These are phyloP conservation scores for Amphiduros pacificus DNA, from an alignment of 2,888 invertebrate genomes.

Conservation along the genomic window DNA sequence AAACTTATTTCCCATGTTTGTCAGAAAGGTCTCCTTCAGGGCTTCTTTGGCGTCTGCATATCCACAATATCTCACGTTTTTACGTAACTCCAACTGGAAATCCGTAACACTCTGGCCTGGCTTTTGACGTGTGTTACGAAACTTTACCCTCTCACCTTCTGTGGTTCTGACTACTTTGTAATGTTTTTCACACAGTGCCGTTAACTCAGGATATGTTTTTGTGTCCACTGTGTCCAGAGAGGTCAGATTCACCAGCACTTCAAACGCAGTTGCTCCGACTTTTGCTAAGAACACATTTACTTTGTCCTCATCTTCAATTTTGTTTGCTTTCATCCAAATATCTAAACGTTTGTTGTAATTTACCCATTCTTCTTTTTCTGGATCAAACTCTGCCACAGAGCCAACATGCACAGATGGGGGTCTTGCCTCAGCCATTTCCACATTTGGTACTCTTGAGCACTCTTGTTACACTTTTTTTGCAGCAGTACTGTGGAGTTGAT, in stretches of 20 bases:
- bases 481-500: no score
- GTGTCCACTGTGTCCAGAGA: not conserved
- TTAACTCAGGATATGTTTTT: not conserved
- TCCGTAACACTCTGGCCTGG: not conserved
- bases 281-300: constrained; percentile 1
- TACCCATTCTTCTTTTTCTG: constrained; percentile 7
- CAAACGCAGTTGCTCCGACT: constrained; percentile 1
- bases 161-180: not conserved
- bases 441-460: no score
- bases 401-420: not conserved
- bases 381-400: not conserved
- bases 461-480: no score
- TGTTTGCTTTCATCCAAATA: constrained; percentile 3
- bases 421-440: no score
- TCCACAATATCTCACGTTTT: not conserved
- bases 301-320: not conserved
- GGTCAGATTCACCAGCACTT: not conserved
- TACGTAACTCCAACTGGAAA: not conserved
- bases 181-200: not conserved
- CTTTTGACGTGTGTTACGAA: not conserved
- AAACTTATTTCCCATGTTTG: not conserved
- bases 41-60: not conserved
- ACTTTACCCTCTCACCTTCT: not conserved
- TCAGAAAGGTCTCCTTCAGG: not conserved
- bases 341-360: constrained; percentile 5